A percentile compares a stretch with the other conserved stretches of the same genome.
Conservation (phyloP, 2,113 vertebrate genomes). For the Callocephalon fimbriatum region DNA sequence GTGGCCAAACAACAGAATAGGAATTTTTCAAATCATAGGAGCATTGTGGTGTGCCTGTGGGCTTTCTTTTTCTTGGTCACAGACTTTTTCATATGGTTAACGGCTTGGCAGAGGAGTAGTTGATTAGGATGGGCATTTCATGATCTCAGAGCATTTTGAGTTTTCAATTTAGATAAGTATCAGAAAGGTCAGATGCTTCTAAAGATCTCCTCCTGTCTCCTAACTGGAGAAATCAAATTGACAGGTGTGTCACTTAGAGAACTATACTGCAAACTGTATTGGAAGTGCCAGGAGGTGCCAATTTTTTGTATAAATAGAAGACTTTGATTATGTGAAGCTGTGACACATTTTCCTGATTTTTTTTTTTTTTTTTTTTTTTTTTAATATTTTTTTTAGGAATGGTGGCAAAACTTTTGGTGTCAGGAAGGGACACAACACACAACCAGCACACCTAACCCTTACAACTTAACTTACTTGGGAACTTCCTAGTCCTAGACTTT, state of each 20-base stretch:
- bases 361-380: too few relatives aligned
- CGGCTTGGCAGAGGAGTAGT: not conserved
- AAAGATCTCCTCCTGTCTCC: not conserved
- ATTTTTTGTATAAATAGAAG: not conserved
- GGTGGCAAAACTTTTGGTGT: not conserved
- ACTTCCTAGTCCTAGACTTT: not conserved
- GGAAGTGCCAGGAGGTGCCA: not conserved
- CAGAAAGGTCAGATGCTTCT: constrained; percentile 26
- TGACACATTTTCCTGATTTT: not conserved
- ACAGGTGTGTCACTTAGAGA: not conserved
- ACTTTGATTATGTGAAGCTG: not conserved
- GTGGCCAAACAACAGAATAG: not conserved
- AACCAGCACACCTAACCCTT: not conserved
- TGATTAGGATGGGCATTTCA: not conserved
- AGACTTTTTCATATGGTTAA: not conserved
- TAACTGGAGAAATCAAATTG: constrained; percentile 16
- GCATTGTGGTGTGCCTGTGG: not conserved
- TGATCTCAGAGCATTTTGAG: not conserved
- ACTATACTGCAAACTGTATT: not conserved
- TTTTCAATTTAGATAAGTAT: constrained; percentile 23
- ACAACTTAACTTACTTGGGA: not conserved
- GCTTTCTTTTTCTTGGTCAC: not conserved
- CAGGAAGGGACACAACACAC: not conserved
- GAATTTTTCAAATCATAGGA: not conserved
- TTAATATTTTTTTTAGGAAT: not conserved